Conservation (phyloP, 2,797 vertebrate genomes). For the Enteromius anoplus region DNA sequence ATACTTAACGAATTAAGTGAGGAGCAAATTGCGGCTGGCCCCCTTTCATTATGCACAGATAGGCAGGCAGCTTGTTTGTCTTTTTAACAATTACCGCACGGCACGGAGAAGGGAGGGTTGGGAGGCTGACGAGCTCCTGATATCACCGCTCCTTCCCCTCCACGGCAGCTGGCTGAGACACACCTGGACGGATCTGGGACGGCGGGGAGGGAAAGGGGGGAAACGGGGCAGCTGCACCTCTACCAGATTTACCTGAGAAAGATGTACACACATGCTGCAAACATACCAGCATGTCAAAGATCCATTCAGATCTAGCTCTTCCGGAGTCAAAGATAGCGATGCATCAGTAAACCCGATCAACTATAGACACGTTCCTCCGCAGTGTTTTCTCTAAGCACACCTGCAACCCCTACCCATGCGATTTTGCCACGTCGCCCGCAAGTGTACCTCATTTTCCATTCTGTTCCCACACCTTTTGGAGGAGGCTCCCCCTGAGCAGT, state of each 20-base stretch:
- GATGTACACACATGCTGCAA: constrained; percentile 21
- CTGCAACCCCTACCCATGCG: constrained; percentile 45
- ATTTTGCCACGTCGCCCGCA: constrained; percentile 38
- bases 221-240: constrained; percentile 48
- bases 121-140: constrained; percentile 43
- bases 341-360: constrained; percentile 20
- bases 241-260: constrained; percentile 44
- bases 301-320: constrained; percentile 22
- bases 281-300: constrained; percentile 33
- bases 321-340: constrained; percentile 17
- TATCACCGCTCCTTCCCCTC: constrained; percentile 70
- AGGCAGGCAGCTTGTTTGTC: constrained; percentile 80
- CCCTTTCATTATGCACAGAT: constrained; percentile 79
- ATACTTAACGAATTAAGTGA: constrained; percentile 86
- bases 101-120: constrained; percentile 41
- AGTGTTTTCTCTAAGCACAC: constrained; percentile 35
- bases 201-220: constrained; percentile 38
- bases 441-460: constrained; percentile 71
- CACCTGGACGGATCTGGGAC: constrained; percentile 74
- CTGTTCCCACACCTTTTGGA: constrained; percentile 67
- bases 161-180: constrained; percentile 78
- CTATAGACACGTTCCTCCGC: constrained; percentile 27
- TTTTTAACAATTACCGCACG: constrained; percentile 80
- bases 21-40: constrained; percentile 84
- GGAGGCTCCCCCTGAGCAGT: constrained; percentile 58